phyloP scores from a whole-genome alignment of 2,113 vertebrate species.

The Elgaria multicarinata region DNA sequence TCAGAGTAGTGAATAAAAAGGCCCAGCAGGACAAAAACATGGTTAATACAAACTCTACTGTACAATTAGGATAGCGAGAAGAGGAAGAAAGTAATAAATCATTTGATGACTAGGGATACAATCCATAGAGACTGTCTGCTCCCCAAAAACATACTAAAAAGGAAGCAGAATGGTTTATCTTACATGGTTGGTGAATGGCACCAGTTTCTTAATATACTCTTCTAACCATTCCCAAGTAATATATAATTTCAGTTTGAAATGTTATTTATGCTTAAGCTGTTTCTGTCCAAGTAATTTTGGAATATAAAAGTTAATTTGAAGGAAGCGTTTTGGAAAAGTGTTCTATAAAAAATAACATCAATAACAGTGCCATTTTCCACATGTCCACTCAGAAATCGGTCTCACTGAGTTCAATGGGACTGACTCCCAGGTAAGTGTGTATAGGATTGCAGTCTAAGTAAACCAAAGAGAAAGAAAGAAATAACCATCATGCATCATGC shows the following conservation, averaged over 20 bases:
- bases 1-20: background rate
- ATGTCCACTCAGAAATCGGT: background rate
- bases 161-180: background rate
- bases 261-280: slow-evolving; percentile 3
- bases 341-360: background rate
- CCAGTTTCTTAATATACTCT: background rate
- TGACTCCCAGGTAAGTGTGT: background rate
- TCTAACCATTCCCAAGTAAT: background rate
- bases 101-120: slow-evolving; percentile 1
- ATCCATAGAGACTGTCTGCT: background rate
- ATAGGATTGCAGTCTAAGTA: background rate
- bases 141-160: background rate
- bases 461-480: background rate
- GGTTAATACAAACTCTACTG: background rate
- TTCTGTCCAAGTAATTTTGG: background rate
- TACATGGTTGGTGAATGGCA: background rate
- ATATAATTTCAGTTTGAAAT: background rate
- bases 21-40: slow-evolving; percentile 15
- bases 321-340: background rate
- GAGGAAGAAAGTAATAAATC: background rate
- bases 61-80: background rate
- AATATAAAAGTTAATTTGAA: background rate
- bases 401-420: background rate
- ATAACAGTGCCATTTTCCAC: background rate
- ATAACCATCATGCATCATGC: background rate